Percentiles rank a stretch among this genome's conserved stretches.
These are phyloP conservation scores for Theocolax elegans DNA, from an alignment of 1,140 invertebrate genomes.

Conservation along the genomic window DNA sequence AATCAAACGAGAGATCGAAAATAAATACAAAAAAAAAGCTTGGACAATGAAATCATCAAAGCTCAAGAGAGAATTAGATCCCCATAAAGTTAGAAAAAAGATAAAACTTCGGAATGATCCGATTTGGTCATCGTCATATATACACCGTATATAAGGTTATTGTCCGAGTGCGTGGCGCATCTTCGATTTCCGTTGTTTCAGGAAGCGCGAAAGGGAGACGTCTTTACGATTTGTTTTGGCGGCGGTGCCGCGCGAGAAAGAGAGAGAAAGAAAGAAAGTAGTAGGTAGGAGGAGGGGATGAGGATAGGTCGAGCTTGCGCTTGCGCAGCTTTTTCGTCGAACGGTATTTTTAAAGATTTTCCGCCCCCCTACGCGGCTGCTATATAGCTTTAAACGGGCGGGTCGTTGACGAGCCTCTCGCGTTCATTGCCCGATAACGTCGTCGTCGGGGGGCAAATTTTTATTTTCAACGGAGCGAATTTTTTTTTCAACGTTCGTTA, in stretches of 20 bases:
- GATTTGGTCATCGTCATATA: too few relatives aligned
- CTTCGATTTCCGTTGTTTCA: conserved; percentile 38
- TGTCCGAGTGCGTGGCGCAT: conserved; percentile 33
- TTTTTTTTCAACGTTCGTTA: conserved; percentile 27
- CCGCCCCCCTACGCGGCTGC: conserved; percentile 44
- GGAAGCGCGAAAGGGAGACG: conserved; percentile 36
- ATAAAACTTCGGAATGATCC: too few relatives aligned
- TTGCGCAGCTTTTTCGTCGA: conserved; percentile 53
- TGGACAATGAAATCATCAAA: too few relatives aligned
- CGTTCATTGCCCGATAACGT: conserved; percentile 45
- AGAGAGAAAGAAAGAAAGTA: neutral
- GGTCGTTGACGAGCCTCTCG: conserved; percentile 45
- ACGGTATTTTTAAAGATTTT: conserved; percentile 62
- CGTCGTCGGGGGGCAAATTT: conserved; percentile 41
- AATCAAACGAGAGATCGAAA: too few relatives aligned
- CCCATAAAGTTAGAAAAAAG: too few relatives aligned
- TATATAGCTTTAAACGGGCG: conserved; percentile 47
- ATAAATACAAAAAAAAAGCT: too few relatives aligned
- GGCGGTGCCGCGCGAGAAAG: conserved; percentile 45
- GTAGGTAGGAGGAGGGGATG: neutral
- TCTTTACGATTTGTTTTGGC: conserved; percentile 62
- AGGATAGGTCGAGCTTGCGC: conserved; percentile 49
- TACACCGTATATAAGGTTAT: conserved; percentile 33
- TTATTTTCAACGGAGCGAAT: conserved; percentile 27
- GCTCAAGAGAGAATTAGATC: too few relatives aligned